Evolutionary conservation across 2,888 invertebrate species (phyloP).

Genomic region (Patella caerulea): DNA sequence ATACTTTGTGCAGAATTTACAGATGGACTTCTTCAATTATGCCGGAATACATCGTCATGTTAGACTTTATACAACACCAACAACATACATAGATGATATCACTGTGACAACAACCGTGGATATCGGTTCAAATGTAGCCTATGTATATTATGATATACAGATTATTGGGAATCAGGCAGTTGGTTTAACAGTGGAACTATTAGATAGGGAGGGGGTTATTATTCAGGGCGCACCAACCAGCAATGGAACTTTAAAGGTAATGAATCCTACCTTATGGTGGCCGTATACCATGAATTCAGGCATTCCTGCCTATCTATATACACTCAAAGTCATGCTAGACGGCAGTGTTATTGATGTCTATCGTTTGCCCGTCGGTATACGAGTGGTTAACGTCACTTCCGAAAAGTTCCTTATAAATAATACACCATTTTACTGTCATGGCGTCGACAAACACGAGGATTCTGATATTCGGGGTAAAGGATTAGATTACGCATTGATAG

Average conservation of each 20-base stretch:
- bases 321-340: constrained; percentile 41
- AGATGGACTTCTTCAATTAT: constrained; percentile 98
- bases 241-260: constrained; percentile 77
- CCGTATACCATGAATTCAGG: constrained; percentile 83
- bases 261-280: constrained; percentile 90
- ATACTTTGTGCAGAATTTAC: constrained; percentile 82
- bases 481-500: constrained; percentile 86
- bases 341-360: constrained; percentile 80
- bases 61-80: constrained; percentile 88
- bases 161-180: too few relatives aligned
- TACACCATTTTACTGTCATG: constrained; percentile 88
- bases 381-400: constrained; percentile 85
- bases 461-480: constrained; percentile 94
- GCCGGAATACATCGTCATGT: constrained; percentile 97
- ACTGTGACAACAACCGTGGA: constrained; percentile 78
- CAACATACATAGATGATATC: constrained; percentile 87
- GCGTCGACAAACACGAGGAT: constrained; percentile 96
- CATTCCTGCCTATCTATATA: constrained; percentile 52
- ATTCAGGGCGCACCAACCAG: constrained; percentile 66
- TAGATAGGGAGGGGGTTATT: constrained; percentile 49
- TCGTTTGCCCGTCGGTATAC: constrained; percentile 87
- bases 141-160: too few relatives aligned
- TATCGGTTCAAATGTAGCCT: constrained; percentile 31
- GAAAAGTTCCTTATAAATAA: constrained; percentile 83
- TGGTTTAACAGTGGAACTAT: constrained; percentile 40